Conservation (phyloP, 2,888 invertebrate genomes). For the Anodontia alba region DNA sequence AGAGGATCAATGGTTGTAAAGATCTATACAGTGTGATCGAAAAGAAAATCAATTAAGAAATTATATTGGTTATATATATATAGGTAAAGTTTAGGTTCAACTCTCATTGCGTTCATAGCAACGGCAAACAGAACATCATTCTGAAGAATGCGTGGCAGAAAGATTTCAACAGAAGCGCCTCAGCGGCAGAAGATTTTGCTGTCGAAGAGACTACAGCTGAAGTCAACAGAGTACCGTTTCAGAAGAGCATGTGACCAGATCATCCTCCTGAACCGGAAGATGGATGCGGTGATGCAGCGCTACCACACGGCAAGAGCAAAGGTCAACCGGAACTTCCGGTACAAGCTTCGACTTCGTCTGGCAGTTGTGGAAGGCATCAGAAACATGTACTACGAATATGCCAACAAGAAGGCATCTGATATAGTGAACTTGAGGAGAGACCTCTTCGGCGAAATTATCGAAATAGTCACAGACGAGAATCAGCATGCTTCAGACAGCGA, state of each 20-base stretch:
- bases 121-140: too few species aligned
- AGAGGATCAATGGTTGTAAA: too few species aligned
- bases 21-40: too few species aligned
- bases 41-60: too few species aligned
- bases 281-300: slow-evolving; percentile 49
- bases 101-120: too few species aligned
- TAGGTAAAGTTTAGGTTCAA: too few species aligned
- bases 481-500: background rate
- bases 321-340: slow-evolving; percentile 55
- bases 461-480: slow-evolving; percentile 45
- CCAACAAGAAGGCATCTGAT: slow-evolving; percentile 52
- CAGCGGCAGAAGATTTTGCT: slow-evolving; percentile 29
- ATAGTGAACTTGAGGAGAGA: slow-evolving; percentile 52
- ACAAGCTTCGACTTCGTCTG: slow-evolving; percentile 56
- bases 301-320: slow-evolving; percentile 43
- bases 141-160: too few species aligned
- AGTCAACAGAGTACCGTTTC: slow-evolving; percentile 45
- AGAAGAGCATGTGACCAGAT: slow-evolving; percentile 59
- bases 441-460: slow-evolving; percentile 57
- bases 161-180: background rate
- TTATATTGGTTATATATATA: too few species aligned
- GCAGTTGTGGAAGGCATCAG: slow-evolving; percentile 59
- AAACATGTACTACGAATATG: slow-evolving; percentile 62
- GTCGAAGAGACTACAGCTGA: slow-evolving; percentile 40
- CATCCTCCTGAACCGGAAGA: slow-evolving; percentile 44